A percentile compares a stretch with the other conserved stretches of the same genome.
These are phyloP conservation scores for Gulo gulo DNA, from an alignment of 2,113 vertebrate species.

Conservation along the genomic window DNA sequence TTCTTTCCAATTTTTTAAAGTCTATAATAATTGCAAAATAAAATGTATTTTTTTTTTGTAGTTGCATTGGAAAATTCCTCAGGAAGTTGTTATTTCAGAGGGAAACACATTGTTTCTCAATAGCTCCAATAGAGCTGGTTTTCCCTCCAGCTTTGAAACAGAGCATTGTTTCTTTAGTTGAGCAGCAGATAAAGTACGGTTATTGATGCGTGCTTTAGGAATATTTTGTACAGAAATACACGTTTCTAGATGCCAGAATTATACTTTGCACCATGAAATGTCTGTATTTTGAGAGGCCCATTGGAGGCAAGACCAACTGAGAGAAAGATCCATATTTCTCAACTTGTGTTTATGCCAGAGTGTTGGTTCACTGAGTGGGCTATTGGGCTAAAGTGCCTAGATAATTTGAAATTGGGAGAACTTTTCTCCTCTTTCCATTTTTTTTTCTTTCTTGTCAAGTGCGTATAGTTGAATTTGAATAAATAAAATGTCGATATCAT, in stretches of 20 bases:
- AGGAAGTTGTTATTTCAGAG: conserved; percentile 57
- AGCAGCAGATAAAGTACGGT: background rate
- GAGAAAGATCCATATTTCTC: background rate
- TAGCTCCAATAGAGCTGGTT: background rate
- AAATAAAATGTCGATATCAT: background rate
- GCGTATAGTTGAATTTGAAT: background rate
- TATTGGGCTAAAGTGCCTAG: background rate
- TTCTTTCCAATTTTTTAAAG: conserved; percentile 9
- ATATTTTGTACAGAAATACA: background rate
- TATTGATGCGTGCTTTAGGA: background rate
- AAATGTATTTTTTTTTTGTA: background rate
- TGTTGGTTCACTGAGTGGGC: background rate
- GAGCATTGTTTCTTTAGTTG: background rate
- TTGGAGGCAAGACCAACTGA: background rate
- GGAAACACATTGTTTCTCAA: conserved; percentile 43
- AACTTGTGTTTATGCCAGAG: background rate
- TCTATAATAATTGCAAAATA: conserved; percentile 51
- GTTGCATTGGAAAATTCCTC: conserved; percentile 49
- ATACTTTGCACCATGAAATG: background rate
- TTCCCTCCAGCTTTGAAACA: conserved; percentile 9
- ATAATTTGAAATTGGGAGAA: background rate
- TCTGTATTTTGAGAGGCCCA: background rate
- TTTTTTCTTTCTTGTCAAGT: background rate
- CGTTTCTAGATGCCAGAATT: background rate
- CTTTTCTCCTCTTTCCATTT: background rate